Evolutionary conservation across 2,888 invertebrate genomes (phyloP).

Genomic region (Drosophila percnosoma): DNA sequence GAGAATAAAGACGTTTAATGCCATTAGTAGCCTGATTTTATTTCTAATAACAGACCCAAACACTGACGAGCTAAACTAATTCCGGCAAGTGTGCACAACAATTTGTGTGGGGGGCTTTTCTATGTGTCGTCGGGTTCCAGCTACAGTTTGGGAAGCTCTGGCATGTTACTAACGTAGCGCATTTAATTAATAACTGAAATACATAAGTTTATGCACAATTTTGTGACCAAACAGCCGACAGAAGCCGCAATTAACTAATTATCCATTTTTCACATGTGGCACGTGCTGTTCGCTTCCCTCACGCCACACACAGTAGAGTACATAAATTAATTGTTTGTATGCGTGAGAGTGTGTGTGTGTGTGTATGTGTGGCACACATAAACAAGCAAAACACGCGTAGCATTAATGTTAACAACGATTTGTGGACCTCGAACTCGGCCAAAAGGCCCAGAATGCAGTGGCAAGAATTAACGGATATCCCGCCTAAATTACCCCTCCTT

Average conservation of each 20-base stretch:
- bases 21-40: conserved; percentile 1
- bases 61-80: conserved; percentile 5
- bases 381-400: conserved; percentile 73
- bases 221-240: conserved; percentile 27
- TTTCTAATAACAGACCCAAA: background rate
- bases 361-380: conserved; percentile 46
- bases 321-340: conserved; percentile 60
- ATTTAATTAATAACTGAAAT: conserved; percentile 76
- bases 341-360: conserved; percentile 7
- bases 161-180: conserved; percentile 31
- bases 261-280: conserved; percentile 74
- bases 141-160: conserved; percentile 20
- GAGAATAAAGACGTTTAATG: background rate
- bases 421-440: conserved; percentile 22
- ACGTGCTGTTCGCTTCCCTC: conserved; percentile 21
- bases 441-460: conserved; percentile 41
- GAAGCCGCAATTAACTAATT: conserved; percentile 77
- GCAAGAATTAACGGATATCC: conserved; percentile 62
- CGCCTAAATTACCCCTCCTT: conserved; percentile 33
- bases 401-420: conserved; percentile 69
- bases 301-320: conserved; percentile 21
- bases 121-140: background rate
- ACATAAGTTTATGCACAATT: conserved; percentile 57
- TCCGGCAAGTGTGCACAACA: conserved; percentile 2
- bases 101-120: background rate